A percentile compares a stretch with the other conserved stretches of the same genome.
These are phyloP conservation scores for Amphipoea oculea DNA, from an alignment of 2,888 invertebrate species.

Conservation along the genomic window DNA sequence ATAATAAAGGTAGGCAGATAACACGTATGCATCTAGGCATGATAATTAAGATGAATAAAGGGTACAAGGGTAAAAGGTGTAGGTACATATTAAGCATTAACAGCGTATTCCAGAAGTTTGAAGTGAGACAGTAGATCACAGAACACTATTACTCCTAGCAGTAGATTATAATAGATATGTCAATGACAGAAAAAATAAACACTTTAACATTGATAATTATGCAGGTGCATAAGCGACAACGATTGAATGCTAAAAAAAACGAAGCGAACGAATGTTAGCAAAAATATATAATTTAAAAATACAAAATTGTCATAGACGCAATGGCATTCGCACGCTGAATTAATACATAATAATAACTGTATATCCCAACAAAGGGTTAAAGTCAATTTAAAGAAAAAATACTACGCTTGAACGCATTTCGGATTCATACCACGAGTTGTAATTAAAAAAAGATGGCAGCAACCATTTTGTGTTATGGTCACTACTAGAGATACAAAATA, in stretches of 20 bases:
- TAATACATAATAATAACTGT: constrained; percentile 33
- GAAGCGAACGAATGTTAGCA: constrained; percentile 22
- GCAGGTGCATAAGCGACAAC: constrained; percentile 7
- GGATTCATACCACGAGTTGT: constrained; percentile 22
- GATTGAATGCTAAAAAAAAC: constrained; percentile 23
- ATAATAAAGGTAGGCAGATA: not conserved
- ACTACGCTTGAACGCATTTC: constrained; percentile 44
- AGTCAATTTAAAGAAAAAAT: constrained; percentile 30
- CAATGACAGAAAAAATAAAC: constrained; percentile 16
- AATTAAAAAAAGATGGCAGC: constrained; percentile 25
- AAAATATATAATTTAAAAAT: constrained; percentile 20
- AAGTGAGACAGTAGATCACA: not conserved
- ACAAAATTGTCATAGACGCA: constrained; percentile 18
- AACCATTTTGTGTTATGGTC: constrained; percentile 31
- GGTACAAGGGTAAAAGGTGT: not conserved
- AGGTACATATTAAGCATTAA: not conserved
- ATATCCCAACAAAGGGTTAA: constrained; percentile 32
- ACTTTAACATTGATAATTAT: not conserved
- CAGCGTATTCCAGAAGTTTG: not conserved
- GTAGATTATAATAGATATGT: not conserved
- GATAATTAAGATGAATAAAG: not conserved
- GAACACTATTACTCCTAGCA: too few relatives aligned
- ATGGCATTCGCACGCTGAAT: constrained; percentile 35
- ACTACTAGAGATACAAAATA: not conserved
- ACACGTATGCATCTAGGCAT: not conserved